phyloP scores from a whole-genome alignment of 2,797 vertebrate species.

The Urocyon cinereoargenteus region DNA sequence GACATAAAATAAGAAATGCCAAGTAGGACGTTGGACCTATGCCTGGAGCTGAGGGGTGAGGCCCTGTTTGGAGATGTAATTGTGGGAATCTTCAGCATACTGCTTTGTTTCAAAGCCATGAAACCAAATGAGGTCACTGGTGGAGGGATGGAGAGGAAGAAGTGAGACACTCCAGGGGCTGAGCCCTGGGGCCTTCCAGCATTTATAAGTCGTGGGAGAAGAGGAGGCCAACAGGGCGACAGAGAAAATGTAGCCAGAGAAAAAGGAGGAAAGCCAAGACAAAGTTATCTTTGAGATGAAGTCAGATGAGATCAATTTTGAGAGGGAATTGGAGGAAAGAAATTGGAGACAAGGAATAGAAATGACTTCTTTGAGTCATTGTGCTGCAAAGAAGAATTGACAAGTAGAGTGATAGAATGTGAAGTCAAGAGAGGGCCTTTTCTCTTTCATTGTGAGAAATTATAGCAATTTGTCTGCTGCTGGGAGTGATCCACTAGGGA shows the following conservation, averaged over 20 bases:
- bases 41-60: background rate
- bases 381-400: background rate
- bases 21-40: background rate
- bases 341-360: background rate
- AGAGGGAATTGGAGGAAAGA: slow-evolving; percentile 5
- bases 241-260: background rate
- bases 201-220: background rate
- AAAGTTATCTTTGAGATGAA: background rate
- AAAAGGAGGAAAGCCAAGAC: background rate
- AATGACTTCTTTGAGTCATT: background rate
- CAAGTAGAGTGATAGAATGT: background rate
- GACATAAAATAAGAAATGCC: background rate
- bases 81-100: background rate
- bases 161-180: background rate
- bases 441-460: slow-evolving; percentile 3
- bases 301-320: background rate
- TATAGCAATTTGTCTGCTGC: background rate
- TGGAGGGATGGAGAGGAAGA: background rate
- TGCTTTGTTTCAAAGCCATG: background rate
- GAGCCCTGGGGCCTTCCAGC: background rate
- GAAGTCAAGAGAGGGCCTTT: background rate
- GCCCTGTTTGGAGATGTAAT: background rate
- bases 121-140: background rate
- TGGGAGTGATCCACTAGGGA: background rate
- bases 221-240: background rate